phyloP scores from a whole-genome alignment of 37 sponge, comb jelly and placozoan genomes.

The Beroe ovata region DNA sequence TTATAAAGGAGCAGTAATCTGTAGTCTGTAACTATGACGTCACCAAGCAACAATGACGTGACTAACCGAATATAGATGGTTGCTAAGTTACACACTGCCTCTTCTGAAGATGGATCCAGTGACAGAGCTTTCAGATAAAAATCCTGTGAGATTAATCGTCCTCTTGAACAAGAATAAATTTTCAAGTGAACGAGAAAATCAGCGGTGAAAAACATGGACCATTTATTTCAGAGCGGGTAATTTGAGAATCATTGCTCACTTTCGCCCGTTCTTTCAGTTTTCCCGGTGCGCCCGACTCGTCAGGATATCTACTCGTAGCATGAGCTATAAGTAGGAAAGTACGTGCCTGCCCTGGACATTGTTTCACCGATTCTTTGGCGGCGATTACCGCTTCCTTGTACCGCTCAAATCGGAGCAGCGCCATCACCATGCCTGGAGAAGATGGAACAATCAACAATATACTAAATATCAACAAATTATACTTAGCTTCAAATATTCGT shows the following conservation, averaged over 20 bases:
- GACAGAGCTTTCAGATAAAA: slow-evolving; percentile 59
- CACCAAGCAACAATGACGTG: too few species aligned
- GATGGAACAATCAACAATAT: too few species aligned
- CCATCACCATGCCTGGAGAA: slow-evolving; percentile 62
- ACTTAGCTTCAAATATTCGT: too few species aligned
- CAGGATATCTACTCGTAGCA: slow-evolving; percentile 47
- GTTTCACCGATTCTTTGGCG: slow-evolving; percentile 44
- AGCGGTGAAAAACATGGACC: too few species aligned
- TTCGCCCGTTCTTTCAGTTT: slow-evolving; percentile 49
- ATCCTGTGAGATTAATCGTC: slow-evolving; percentile 13
- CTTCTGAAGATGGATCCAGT: slow-evolving; percentile 31
- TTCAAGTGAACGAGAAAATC: too few species aligned
- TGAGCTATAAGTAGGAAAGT: slow-evolving; percentile 58
- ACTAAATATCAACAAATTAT: too few species aligned
- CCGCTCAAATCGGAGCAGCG: slow-evolving; percentile 15
- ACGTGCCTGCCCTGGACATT: slow-evolving; percentile 47
- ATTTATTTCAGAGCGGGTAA: too few species aligned
- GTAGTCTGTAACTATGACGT: too few species aligned
- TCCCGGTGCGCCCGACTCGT: not conserved
- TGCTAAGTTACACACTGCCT: slow-evolving; percentile 21
- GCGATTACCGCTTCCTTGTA: slow-evolving; percentile 56
- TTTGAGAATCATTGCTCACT: not conserved
- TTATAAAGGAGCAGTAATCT: too few species aligned
- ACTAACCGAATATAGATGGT: slow-evolving; percentile 22
- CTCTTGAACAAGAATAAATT: too few species aligned